These are phyloP conservation scores for Andrena haemorrhoa DNA, from an alignment of 2,888 invertebrate species.

Conservation along the genomic window DNA sequence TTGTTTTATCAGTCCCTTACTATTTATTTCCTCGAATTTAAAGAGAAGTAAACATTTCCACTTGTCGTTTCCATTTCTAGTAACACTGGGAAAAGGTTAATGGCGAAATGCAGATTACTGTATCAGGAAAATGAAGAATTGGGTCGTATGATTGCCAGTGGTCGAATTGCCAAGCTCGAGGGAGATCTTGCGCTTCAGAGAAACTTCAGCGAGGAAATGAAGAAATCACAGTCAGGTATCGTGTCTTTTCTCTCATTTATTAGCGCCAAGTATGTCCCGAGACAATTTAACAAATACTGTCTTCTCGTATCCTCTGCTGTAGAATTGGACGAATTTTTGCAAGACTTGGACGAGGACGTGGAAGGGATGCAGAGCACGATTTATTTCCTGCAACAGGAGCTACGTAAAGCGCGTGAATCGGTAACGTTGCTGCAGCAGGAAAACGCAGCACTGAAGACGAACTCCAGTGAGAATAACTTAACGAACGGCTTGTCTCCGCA, in stretches of 20 bases:
- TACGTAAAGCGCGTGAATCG: constrained; percentile 92
- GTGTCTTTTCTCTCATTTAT: not conserved
- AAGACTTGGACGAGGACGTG: constrained; percentile 98
- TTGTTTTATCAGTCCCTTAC: not conserved
- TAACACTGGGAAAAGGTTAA: constrained; percentile 98
- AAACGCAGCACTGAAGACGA: constrained; percentile 79
- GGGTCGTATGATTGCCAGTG: constrained; percentile 97
- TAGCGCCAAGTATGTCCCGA: not conserved
- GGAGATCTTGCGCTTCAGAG: constrained; percentile 97
- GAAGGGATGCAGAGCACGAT: constrained; percentile 99
- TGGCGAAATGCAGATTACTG: constrained; percentile 97
- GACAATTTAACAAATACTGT: constrained; percentile 6
- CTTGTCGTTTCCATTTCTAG: constrained; percentile 83
- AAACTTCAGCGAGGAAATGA: constrained; percentile 97
- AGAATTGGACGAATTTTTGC: constrained; percentile 98
- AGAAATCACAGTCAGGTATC: constrained; percentile 96
- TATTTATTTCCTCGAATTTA: too few species aligned
- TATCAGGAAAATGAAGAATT: constrained; percentile 99
- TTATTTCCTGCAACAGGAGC: constrained; percentile 96
- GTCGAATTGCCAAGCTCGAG: constrained; percentile 97
- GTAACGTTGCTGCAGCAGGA: constrained; percentile 89
- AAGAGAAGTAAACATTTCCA: constrained; percentile 28
- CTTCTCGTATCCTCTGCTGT: not conserved
- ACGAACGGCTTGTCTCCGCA: constrained; percentile 82
- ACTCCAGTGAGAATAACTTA: constrained; percentile 74